Percentiles rank a stretch among this genome's conserved stretches.
Conservation (phyloP, 2,888 invertebrate genomes). For the Pollenia griseotomentosa region DNA sequence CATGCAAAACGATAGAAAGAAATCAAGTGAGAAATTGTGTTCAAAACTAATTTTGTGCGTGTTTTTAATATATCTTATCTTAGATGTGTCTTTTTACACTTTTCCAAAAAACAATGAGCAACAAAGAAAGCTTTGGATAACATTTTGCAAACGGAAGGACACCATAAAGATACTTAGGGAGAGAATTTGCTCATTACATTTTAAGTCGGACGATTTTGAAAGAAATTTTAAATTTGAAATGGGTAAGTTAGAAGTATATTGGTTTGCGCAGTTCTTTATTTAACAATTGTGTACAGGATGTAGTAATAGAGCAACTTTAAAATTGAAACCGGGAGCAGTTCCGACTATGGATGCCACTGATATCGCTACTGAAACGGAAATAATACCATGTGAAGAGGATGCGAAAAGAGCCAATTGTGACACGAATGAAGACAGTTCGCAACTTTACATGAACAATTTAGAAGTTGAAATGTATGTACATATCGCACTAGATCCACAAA, state of each 20-base stretch:
- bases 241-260: constrained; percentile 34
- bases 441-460: constrained; percentile 22
- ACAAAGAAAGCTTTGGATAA: background rate
- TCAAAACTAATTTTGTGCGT: background rate
- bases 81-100: constrained; percentile 1
- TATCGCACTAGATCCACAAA: background rate
- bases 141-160: no score
- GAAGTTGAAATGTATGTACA: constrained; percentile 14
- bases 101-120: background rate
- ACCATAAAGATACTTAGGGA: no score
- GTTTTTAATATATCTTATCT: background rate
- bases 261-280: constrained; percentile 12
- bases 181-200: constrained; percentile 32
- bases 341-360: constrained; percentile 17
- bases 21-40: background rate
- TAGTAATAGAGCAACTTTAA: constrained; percentile 18
- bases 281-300: constrained; percentile 6
- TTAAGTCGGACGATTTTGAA: constrained; percentile 25
- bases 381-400: constrained; percentile 2
- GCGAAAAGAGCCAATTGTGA: background rate
- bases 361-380: background rate
- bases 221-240: constrained; percentile 22
- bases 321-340: constrained; percentile 24
- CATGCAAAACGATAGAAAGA: background rate
- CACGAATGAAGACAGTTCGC: constrained; percentile 1